Evolutionary conservation across 2,797 vertebrate genomes (phyloP), one percentile per base, ranked within the genome.

Genomic region (Sarcoramphus papa): DNA sequence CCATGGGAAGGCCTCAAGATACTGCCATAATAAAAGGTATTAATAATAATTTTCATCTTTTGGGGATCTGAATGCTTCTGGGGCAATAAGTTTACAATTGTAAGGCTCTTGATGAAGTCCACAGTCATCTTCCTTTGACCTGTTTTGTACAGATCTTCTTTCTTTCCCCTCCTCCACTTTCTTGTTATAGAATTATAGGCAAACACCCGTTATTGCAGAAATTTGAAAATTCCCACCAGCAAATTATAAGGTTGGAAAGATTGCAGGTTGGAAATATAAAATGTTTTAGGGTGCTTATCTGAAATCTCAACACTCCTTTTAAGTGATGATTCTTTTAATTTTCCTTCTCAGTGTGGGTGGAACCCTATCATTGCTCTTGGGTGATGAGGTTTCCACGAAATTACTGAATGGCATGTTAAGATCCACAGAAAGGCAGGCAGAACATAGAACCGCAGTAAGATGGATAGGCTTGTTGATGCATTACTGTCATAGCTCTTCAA

Each of bases 401-500:
- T 96, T 65, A 94, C 78, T 90, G 95, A 91, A 63, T n/a, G 75
- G 37, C 48, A 91, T 77, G 84, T 82, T 92, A 79, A 72, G 56
- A 77, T 89, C 43, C n/a, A 65, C n/a, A 31, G 84, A 85, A 79
- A 96, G 74, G 80, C 53, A 97, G 53, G 10, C 43, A 40, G 94
- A 95, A 65, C 7, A 24, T 88, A 88, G 92, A 93, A 79, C 13
- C 1, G 12, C 30, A 83, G 45, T 63, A 83, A 85, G 96, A 94
- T 5, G 35, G 60, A 83, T 93, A 67, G 74, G 50, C 51, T 93
- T 97, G 37, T 70, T 96, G 96, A 97, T 96, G 63, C 67, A 78
- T 86, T 91, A 47, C 81, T 96, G 77, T 96, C 95, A 96, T 53
- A 63, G 51, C 92, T 97, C 72, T 96, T 96, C 93, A 97, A 95